Evolutionary conservation across 2,888 invertebrate species (phyloP).

Genomic region (Agrotis segetum): DNA sequence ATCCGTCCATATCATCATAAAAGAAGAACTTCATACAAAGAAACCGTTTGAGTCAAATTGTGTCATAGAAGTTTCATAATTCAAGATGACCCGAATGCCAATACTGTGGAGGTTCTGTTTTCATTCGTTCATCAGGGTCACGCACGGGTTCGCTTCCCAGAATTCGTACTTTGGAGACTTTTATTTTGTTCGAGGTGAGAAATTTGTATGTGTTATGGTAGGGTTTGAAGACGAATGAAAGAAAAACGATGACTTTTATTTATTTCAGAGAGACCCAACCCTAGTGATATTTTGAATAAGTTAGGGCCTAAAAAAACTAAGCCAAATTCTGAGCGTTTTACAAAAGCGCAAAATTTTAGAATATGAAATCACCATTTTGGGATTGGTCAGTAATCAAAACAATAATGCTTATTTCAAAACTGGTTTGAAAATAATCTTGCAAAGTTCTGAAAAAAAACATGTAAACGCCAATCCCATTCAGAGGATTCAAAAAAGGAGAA

Average conservation of each 20-base stretch:
- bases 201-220: background rate
- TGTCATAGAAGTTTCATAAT: constrained; percentile 6
- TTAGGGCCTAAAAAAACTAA: too few species aligned
- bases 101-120: background rate
- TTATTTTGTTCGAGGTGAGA: constrained; percentile 15
- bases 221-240: background rate
- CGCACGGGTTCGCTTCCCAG: constrained; percentile 10
- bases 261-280: background rate
- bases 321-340: too few species aligned
- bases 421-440: too few species aligned
- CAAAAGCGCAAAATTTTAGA: too few species aligned
- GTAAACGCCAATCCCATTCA: background rate
- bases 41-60: background rate
- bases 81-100: constrained; percentile 10
- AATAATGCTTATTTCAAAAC: too few species aligned
- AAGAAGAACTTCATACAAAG: constrained; percentile 14
- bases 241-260: background rate
- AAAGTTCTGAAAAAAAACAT: too few species aligned
- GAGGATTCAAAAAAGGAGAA: background rate
- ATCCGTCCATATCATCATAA: background rate
- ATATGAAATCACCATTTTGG: too few species aligned
- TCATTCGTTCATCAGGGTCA: constrained; percentile 34
- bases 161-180: constrained; percentile 25
- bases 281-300: too few species aligned
- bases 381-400: too few species aligned